Evolutionary conservation across 2,797 vertebrate species (phyloP).

Genomic region (Falco biarmicus): DNA sequence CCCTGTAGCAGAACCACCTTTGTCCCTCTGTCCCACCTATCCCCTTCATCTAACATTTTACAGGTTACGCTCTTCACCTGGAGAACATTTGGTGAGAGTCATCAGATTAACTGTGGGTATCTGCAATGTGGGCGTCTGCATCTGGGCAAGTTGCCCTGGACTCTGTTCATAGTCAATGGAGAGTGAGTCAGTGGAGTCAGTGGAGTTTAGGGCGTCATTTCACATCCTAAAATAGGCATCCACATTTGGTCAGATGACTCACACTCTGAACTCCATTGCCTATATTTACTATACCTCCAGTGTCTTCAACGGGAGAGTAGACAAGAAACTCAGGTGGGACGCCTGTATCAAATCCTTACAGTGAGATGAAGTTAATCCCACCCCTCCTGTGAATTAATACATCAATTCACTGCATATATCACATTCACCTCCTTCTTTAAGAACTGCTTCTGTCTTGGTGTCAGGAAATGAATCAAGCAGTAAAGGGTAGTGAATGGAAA

Average conservation of each 20-base stretch:
- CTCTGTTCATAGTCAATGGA: slow-evolving; percentile 21
- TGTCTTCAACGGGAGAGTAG: neutral
- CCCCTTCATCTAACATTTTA: neutral
- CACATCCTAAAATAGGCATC: slow-evolving; percentile 19
- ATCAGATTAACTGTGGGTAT: neutral
- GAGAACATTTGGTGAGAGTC: neutral
- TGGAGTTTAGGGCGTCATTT: slow-evolving; percentile 1
- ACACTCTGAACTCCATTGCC: neutral
- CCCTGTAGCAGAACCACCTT: neutral
- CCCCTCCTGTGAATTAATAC: neutral
- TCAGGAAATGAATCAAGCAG: neutral
- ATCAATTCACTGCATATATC: neutral
- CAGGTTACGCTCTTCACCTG: neutral
- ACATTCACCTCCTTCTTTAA: neutral
- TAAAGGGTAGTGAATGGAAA: slow-evolving; percentile 32
- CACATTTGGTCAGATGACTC: slow-evolving; percentile 39
- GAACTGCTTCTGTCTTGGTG: neutral
- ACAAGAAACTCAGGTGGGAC: neutral
- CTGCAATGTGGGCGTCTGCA: neutral
- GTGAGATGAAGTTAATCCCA: neutral
- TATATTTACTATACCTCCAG: neutral
- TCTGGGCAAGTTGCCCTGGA: neutral
- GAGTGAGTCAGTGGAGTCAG: slow-evolving; percentile 48
- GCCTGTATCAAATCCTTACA: neutral
- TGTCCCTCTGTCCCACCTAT: neutral